Evolutionary conservation across 2,888 invertebrate species (phyloP).

Genomic region (Eulithis testata): DNA sequence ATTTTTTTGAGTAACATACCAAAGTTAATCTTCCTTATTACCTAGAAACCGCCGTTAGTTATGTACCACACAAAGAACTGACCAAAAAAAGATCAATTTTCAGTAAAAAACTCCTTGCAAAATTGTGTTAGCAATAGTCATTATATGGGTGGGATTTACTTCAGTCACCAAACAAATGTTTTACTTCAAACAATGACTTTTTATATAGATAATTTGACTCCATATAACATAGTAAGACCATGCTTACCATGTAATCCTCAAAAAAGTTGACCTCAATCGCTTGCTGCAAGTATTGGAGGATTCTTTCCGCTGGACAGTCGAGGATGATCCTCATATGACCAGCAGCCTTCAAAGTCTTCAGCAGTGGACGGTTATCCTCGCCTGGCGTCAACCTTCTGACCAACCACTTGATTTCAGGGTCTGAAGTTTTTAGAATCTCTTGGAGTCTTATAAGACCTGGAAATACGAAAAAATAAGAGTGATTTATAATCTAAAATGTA

Average conservation of each 20-base stretch:
- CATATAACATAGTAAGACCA: too few relatives aligned
- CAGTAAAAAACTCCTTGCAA: neutral
- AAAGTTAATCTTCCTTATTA: too few relatives aligned
- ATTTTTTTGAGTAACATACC: too few relatives aligned
- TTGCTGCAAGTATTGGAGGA: conserved; percentile 88
- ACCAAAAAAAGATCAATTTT: too few relatives aligned
- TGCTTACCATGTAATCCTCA: conserved; percentile 89
- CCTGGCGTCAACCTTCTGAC: conserved; percentile 86
- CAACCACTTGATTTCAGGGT: conserved; percentile 87
- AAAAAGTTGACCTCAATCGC: conserved; percentile 94
- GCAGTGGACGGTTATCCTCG: conserved; percentile 86
- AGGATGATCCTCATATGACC: conserved; percentile 90
- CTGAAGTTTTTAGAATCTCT: conserved; percentile 90
- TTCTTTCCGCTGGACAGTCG: conserved; percentile 89
- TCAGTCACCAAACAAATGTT: too few relatives aligned
- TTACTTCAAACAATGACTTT: too few relatives aligned
- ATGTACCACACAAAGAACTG: too few relatives aligned
- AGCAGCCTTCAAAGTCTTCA: conserved; percentile 90
- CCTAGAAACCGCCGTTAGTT: too few relatives aligned
- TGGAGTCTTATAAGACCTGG: conserved; percentile 90
- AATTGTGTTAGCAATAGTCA: conserved; percentile 1
- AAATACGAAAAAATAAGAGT: neutral
- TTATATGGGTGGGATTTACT: neutral
- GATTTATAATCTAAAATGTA: neutral
- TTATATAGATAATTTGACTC: too few relatives aligned